Base-by-base conservation (phyloP, 2,888 invertebrate species). In the Molanna angustata region DNA sequence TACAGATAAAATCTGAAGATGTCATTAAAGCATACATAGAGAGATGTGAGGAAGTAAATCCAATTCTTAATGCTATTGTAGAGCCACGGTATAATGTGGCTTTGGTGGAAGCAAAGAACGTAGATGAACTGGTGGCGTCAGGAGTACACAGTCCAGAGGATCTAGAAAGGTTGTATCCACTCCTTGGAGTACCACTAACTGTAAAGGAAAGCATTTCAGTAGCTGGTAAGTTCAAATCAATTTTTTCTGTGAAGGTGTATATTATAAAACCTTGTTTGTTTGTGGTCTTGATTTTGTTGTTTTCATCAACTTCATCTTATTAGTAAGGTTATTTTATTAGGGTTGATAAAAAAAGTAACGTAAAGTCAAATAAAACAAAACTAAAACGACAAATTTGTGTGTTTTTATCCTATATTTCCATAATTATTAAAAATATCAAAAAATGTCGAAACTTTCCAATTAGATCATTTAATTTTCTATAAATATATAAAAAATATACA, bases 151-250 rank as follows among this genome's bases (percentile, higher is more conserved):
- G 74, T 2, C 72, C 80, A n/a, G 80, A 81, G 35, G 80, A 83
- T 45, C 74, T 89, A 62, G 82, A 80, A 57, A 75, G 78, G 52
- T 79, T 85, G 41, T 85, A 83, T 61, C 92, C 92, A 0, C 72
- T 93, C 54, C 72, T 90, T 7, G 94, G 94, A 3, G 80, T 94
- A 3, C 94, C 94, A 0, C 77, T 94, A 57, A 90, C 92, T 4
- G 84, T 90, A 0, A 94, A 93, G 69, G 91, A 92, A 68, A 85
- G 86, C 62, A 85, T 90, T 62, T 81, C 83, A 42, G 83, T 90
- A 2, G 82, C 86, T 79, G 92, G 88, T 82, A 67, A 37, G 32
- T 13, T 11, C 45, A n/a, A n/a, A n/a, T n/a, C n/a, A n/a, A 27
- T 27, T 27, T 11, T 27, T 27, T 27, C 27, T 27, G 6, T 27